Evolutionary conservation across 2,888 invertebrate genomes (phyloP), one percentile per base, ranked within the genome.

Genomic region (Watsonalla binaria): DNA sequence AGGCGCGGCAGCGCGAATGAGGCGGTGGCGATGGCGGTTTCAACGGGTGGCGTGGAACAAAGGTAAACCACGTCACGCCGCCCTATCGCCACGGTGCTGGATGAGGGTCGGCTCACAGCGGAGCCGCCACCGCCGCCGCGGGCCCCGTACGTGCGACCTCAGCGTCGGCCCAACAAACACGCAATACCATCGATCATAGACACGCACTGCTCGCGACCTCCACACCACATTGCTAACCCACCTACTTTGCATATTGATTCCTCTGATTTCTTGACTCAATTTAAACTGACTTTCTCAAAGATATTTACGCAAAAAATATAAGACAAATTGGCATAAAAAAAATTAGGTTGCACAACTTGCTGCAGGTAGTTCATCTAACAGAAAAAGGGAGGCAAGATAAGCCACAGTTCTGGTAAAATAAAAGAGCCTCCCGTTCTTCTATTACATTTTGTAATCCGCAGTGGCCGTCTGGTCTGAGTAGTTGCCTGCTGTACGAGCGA

Each of bases 121-220:
- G 65, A 67, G 63, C 63, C 68, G 60, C 68, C 49, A 37, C 39
- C 37, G 49, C 48, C 47, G 47, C 55, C 57, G 60, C 59, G 64
- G 61, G 62, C 58, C 58, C 64, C 65, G 61, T 56, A 61, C 70
- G 70, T 69, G 66, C 77, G 76, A 73, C 76, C 77, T 76, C 76
- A 74, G 75, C 71, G 68, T 72, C 67, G 67, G 62, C 62, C 66
- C 58, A 61, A 66, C 65, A 74, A 74, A 68, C 65, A 84, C 86
- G 85, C 84, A 78, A 82, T 65, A 76, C 71, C 82, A 85, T 83
- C 82, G 81, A 83, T 84, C 83, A 83, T 74, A 72, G 74, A 67
- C 86, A 87, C 84, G 86, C 85, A 82, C 77, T 63, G 62, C 62
- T 58, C 62, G 70, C 76, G 76, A 79, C 77, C 75, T 76, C 80